Base-by-base conservation (phyloP, 2,888 invertebrate species). In the Alloplasta piceator region DNA sequence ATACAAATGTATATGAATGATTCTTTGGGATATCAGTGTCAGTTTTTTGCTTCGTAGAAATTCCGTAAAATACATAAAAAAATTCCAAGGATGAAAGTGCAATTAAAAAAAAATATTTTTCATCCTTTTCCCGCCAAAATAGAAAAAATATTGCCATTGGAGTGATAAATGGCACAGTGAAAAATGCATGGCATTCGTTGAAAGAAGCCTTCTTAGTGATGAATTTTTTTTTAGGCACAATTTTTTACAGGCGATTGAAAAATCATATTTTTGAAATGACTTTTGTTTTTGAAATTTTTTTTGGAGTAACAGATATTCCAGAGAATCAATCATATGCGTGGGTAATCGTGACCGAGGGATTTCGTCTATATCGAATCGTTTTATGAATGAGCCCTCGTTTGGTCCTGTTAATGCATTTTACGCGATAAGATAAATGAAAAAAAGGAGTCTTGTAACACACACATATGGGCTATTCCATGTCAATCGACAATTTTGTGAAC, bases 381-480 rank as follows among this genome's bases (percentile, higher is more conserved):
- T 79, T 68, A 67, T 70, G 79, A 79, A 79, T 79, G 68, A 68
- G 48, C 56, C 46, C 70, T 68, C 43, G 52, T 78, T 63, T 61
- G 48, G 56, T 48, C 55, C 39, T 38, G 70, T 74, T 79, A 79
- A 78, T 79, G 56, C 73, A 79, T 74, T 79, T 79, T 60, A 61
- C 63, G 43, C 60, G 75, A 67, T 67, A 67, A 75, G 39, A 50
- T 48, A 36, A 7, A 9, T 36, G 50, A 39, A 16, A 4, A 52
- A 52, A 52, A 12, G 14, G 50, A 50, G 10, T 12, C 12, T 14
- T 14, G n/a, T n/a, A 16, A 12, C 14, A 52, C 14, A 52, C 14
- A 12, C 14, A 52, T 52, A 52, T 12, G n/a, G 39, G 14, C 12
- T 6, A 12, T 5, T 7, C 36, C n/a, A 26, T 26, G 26, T 26